phyloP scores from a whole-genome alignment of 2,113 vertebrate genomes.

The Numida meleagris region DNA sequence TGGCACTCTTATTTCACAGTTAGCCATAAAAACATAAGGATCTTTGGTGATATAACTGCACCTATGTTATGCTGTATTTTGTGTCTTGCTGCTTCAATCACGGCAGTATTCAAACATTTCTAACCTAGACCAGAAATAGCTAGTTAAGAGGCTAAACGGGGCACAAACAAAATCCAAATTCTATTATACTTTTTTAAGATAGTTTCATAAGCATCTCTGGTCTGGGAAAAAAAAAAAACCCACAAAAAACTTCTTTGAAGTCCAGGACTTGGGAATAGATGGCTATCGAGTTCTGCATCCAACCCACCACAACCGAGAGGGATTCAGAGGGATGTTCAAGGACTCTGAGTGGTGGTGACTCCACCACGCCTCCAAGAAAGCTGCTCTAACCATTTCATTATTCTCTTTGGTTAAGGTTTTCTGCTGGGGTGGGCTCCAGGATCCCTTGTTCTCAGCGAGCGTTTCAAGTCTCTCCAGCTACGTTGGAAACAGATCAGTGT shows the following conservation, averaged over 20 bases:
- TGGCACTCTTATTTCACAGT: neutral
- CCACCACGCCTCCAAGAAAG: neutral
- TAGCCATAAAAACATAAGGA: neutral
- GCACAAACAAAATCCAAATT: neutral
- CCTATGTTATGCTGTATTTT: neutral
- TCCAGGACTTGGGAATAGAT: neutral
- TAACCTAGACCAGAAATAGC: neutral
- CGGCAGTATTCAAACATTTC: neutral
- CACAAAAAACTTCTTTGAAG: neutral
- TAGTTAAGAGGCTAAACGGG: neutral
- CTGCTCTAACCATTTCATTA: neutral
- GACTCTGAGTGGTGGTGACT: neutral
- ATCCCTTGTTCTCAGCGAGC: neutral
- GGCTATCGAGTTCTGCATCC: accelerated
- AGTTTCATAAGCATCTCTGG: neutral
- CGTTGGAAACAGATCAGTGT: neutral
- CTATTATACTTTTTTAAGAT: neutral
- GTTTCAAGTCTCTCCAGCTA: neutral
- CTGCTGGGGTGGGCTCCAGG: neutral
- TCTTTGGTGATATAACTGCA: neutral
- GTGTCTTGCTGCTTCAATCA: neutral
- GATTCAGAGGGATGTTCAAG: neutral
- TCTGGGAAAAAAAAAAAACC: neutral
- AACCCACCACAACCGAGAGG: neutral
- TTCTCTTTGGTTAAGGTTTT: neutral